Evolutionary conservation across 2,888 invertebrate genomes (phyloP), one percentile per base, ranked within the genome.

Genomic region (Harpalus rufipes): DNA sequence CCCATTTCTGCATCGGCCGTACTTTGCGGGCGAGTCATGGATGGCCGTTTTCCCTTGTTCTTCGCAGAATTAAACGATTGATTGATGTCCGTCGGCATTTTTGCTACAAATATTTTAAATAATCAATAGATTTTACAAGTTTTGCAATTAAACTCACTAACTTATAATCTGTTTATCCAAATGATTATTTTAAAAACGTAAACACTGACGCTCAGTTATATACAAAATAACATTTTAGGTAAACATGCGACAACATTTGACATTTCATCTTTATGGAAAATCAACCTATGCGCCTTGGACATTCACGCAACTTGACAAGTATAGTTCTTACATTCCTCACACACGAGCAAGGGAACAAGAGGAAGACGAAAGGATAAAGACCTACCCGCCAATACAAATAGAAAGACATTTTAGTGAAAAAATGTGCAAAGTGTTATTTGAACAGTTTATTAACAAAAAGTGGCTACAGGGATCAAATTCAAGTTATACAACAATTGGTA

Each of bases 21-120:
- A 84, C 88, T 89, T 78, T 88, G 89, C 63, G 91, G 91, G 16
- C 91, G 89, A 88, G 89, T 89, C 89, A 91, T 89, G 61, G 91
- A 90, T 82, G 88, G 89, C 85, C 91, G 87, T 87, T 91, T 91
- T 39, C 88, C 88, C 85, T 91, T 91, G 41, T 86, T 86, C 65
- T 85, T 85, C 18, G 18, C 59, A 7, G 84, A 63, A 79, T 61
- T 61, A 12, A 84, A 79, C 25, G 84, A 84, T 41, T 85, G 85
- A 59, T 85, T 85, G 5, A 85, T 80, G 41, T 85, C 85, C 59
- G 85, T 85, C 56, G 85, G 85, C 85, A 85, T 85, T 84, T 59
- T 84, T 44, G 7, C 83, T 82, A 18, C 1, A 59, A 84, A 84
- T 14, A 84, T 79, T 51, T 51, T 65, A 51, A 84, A 79, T 84